A percentile compares a stretch with the other conserved stretches of the same genome.
Conservation (phyloP, 2,113 vertebrate genomes). For the Caloenas nicobarica region DNA sequence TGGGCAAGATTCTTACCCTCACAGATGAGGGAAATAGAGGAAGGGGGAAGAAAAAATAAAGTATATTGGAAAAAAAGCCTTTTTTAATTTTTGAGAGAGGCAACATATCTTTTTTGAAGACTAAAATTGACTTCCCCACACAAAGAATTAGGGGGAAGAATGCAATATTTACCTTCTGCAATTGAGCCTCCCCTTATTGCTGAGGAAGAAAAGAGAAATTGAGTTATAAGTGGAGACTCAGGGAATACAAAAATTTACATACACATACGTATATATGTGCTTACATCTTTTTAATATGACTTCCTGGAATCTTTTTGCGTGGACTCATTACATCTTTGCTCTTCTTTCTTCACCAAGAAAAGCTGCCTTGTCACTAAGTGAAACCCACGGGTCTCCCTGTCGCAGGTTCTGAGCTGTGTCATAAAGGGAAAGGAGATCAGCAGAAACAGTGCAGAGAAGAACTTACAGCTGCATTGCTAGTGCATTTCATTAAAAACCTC, state of each 20-base stretch:
- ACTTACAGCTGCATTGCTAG: neutral
- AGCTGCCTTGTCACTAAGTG: neutral
- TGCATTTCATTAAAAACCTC: neutral
- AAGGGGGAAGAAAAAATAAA: fast-evolving
- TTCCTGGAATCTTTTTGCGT: neutral
- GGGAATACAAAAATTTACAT: neutral
- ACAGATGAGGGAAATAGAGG: fast-evolving
- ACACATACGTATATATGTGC: fast-evolving
- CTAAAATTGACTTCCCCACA: neutral
- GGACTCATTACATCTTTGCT: neutral
- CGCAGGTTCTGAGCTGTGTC: neutral
- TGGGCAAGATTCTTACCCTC: neutral
- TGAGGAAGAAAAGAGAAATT: neutral
- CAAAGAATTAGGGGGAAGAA: neutral
- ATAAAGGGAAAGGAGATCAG: neutral
- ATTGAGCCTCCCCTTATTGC: fast-evolving
- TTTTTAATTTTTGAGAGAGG: neutral
- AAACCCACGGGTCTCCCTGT: neutral
- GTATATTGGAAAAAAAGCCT: fast-evolving
- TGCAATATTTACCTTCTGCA: neutral
- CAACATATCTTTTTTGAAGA: neutral
- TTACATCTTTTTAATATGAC: neutral
- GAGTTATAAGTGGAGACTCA: neutral
- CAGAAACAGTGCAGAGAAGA: neutral
- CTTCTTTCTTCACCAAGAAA: neutral